Evolutionary conservation across 1,140 invertebrate genomes (phyloP).

Genomic region (Hypsibius dujardini): DNA sequence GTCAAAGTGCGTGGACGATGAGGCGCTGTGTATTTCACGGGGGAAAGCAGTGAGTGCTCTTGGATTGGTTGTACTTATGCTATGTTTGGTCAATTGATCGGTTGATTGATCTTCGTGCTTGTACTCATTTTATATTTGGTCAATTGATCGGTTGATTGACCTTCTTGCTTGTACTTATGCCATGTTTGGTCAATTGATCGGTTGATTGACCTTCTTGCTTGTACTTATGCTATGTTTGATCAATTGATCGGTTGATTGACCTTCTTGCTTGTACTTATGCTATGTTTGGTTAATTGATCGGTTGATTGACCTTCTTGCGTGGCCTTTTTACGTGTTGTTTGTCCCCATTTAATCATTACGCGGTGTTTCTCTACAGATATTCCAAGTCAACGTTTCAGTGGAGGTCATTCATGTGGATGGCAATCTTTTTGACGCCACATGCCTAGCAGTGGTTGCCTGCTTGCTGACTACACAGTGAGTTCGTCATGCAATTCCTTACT

Average conservation of each 20-base stretch:
- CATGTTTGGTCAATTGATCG: no score
- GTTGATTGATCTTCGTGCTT: no score
- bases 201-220: no score
- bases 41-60: not conserved
- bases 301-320: no score
- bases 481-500: not conserved
- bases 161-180: no score
- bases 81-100: not conserved
- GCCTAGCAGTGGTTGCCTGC: not conserved
- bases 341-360: not conserved
- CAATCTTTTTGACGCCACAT: slow-evolving; percentile 12
- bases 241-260: no score
- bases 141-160: no score
- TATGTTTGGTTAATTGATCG: no score
- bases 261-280: not conserved
- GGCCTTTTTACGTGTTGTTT: no score
- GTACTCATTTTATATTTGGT: not conserved
- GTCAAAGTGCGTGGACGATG: slow-evolving; percentile 14
- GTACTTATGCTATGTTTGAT: no score
- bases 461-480: slow-evolving; percentile 8
- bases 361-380: not conserved
- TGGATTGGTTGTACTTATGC: not conserved
- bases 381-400: slow-evolving; percentile 9
- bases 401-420: slow-evolving; percentile 5
- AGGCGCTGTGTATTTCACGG: slow-evolving; percentile 2